Evolutionary conservation across 2,113 vertebrate species (phyloP).

Genomic region (Eubucco bourcierii): DNA sequence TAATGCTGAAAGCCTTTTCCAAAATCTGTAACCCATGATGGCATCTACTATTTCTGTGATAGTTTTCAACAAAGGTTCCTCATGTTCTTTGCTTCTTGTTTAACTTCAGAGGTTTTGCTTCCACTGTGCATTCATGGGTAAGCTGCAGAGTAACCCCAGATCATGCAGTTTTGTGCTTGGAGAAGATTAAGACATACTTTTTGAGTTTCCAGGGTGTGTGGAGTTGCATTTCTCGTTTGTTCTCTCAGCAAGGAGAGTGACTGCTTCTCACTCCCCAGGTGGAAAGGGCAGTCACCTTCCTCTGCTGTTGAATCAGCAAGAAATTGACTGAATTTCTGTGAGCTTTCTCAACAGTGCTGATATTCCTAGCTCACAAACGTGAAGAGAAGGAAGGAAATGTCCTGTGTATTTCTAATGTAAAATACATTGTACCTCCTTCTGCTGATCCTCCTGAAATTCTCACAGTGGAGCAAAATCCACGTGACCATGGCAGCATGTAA

Average conservation of each 20-base stretch:
- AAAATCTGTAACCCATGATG: background rate
- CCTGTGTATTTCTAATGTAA: background rate
- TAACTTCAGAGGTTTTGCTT: background rate
- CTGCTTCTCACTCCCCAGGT: background rate
- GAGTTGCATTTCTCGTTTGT: rapidly evolving
- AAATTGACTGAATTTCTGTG: background rate
- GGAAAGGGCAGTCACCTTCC: background rate
- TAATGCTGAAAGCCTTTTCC: background rate
- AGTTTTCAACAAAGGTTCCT: background rate
- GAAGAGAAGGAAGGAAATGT: background rate
- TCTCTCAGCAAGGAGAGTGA: background rate
- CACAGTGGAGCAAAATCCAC: background rate
- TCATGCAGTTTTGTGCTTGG: background rate
- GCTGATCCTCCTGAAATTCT: background rate
- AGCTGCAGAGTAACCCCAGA: background rate
- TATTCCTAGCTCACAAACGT: background rate
- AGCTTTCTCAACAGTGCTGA: background rate
- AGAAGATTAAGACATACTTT: background rate
- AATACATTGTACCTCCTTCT: background rate
- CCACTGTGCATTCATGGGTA: background rate
- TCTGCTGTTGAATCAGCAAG: background rate
- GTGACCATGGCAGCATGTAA: background rate
- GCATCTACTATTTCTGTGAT: background rate
- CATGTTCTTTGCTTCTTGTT: background rate
- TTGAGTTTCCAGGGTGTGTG: rapidly evolving